Percentiles rank a stretch among this genome's conserved stretches.
These are phyloP conservation scores for Dione vanillae DNA, from an alignment of 2,888 invertebrate genomes.

Conservation along the genomic window DNA sequence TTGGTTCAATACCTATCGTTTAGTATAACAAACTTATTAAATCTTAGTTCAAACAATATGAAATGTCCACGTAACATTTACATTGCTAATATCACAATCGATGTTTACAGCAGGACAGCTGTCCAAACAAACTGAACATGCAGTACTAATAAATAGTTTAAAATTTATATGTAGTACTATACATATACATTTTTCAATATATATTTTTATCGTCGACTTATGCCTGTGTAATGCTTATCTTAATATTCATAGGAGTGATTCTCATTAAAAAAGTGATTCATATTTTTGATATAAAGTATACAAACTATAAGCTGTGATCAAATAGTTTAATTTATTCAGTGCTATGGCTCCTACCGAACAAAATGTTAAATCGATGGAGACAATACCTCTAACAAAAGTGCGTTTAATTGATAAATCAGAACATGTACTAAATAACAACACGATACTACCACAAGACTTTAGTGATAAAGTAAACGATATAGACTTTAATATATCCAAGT, in stretches of 20 bases:
- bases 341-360: conserved; percentile 69
- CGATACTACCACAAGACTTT: conserved; percentile 46
- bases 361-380: conserved; percentile 58
- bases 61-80: too few relatives aligned
- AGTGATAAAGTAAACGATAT: conserved; percentile 58
- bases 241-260: not conserved
- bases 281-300: not conserved
- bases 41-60: too few relatives aligned
- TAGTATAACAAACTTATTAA: too few relatives aligned
- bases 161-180: too few relatives aligned
- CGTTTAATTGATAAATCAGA: conserved; percentile 56
- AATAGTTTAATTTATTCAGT: conserved; percentile 38
- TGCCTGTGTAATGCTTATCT: not conserved
- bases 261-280: conserved; percentile 17
- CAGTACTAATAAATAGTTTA: too few relatives aligned
- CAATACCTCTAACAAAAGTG: conserved; percentile 59
- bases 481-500: conserved; percentile 71
- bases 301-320: not conserved
- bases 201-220: too few relatives aligned
- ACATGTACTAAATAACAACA: conserved; percentile 63
- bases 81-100: too few relatives aligned
- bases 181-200: too few relatives aligned
- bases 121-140: too few relatives aligned
- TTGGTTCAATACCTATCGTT: too few relatives aligned
- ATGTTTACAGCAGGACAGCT: too few relatives aligned